phyloP scores from a whole-genome alignment of 2,888 invertebrate genomes.

The Eristalinus aeneus region DNA sequence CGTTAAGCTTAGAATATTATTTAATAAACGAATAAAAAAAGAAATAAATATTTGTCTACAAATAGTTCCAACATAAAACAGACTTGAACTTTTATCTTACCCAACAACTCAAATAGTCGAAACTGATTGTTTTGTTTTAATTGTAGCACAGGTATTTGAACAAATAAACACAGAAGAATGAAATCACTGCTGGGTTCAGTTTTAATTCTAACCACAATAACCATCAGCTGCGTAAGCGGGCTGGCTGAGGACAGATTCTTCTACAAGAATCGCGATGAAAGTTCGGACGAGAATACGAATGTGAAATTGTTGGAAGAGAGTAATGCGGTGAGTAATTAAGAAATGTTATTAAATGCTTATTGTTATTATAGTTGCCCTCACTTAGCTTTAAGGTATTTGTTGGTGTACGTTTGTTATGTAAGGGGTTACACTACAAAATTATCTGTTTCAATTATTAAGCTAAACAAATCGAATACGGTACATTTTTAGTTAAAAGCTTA shows the following conservation, averaged over 20 bases:
- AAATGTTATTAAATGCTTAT: neutral
- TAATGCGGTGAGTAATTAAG: conserved; percentile 48
- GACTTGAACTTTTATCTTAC: neutral
- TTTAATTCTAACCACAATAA: conserved; percentile 42
- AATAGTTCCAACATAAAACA: neutral
- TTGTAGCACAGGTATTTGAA: conserved; percentile 31
- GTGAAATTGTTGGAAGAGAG: conserved; percentile 51
- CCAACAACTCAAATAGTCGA: neutral
- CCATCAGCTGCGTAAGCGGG: conserved; percentile 51
- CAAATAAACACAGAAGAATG: conserved; percentile 55
- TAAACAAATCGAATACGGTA: no score
- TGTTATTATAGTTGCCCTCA: neutral
- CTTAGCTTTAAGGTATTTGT: neutral
- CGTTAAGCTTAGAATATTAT: neutral
- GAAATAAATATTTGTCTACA: neutral
- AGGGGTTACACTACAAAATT: no score
- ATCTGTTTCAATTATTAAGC: no score
- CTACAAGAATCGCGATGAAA: conserved; percentile 52
- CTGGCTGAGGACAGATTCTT: conserved; percentile 50
- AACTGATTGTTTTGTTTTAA: conserved; percentile 25
- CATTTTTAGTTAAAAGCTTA: no score
- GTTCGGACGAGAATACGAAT: conserved; percentile 35
- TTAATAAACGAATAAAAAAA: neutral
- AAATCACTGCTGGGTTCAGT: conserved; percentile 51
- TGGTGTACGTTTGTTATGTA: no score